Evolutionary conservation across 2,113 vertebrate genomes (phyloP).

Genomic region (Podilymbus podiceps): DNA sequence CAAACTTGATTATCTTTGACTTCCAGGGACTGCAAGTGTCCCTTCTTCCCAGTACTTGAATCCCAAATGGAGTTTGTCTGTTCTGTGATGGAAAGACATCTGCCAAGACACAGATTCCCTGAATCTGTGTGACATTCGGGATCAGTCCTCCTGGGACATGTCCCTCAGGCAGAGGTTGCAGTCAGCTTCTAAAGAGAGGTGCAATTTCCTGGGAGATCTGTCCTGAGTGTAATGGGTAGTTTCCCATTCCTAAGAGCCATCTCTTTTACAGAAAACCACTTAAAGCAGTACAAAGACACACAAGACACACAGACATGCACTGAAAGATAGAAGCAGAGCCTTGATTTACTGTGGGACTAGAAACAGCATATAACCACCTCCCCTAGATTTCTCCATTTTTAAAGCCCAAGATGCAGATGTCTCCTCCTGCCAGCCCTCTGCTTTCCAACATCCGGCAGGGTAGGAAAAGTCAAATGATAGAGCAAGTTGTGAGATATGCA

Average conservation of each 20-base stretch:
- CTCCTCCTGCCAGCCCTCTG: background rate
- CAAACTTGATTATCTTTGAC: background rate
- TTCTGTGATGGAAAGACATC: background rate
- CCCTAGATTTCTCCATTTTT: background rate
- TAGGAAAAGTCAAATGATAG: background rate
- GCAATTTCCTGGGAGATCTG: background rate
- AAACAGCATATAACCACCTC: background rate
- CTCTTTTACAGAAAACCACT: background rate
- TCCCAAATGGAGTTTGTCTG: background rate
- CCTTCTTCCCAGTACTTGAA: background rate
- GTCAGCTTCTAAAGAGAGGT: background rate
- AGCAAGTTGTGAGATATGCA: background rate
- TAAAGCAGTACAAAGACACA: conserved; percentile 41
- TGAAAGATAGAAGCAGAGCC: conserved; percentile 19
- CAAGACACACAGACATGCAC: background rate
- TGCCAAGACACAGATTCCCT: background rate
- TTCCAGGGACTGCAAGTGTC: background rate
- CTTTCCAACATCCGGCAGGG: background rate
- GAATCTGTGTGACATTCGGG: background rate
- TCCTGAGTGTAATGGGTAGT: background rate
- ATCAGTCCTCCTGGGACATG: background rate
- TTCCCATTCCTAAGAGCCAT: background rate
- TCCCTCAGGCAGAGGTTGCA: background rate
- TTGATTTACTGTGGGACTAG: conserved; percentile 42
- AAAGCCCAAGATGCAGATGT: background rate